Base-by-base conservation (phyloP, 2,797 vertebrate genomes). In the Rhinogobio ventralis region DNA sequence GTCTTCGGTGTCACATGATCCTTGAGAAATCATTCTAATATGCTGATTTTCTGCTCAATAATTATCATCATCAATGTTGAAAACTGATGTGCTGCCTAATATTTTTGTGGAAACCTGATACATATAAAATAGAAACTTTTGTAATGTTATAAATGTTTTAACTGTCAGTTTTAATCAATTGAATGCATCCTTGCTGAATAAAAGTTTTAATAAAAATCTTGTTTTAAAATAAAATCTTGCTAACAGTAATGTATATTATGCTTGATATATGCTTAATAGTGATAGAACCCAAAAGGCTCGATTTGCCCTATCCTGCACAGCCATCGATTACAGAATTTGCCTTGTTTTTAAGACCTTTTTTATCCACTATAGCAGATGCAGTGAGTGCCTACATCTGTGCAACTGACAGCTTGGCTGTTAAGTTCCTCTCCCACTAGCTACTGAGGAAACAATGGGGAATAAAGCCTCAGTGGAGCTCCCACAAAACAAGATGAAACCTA, bases 291-390 rank as follows among this genome's bases (percentile, higher is more conserved):
- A n/a, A 11, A 71, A 15, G 11, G 11, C 39, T 71, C 67, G 2
- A 42, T 39, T 69, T 6, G 39, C 11, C 36, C 39, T 7, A 45
- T n/a, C 5, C 2, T 4, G 33, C 33, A 36, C 30, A 51, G 45
- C 46, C 9, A 53, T 68, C 36, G 8, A 80, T 80, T 36, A 23
- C 14, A 36, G 7, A 79, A 80, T 67, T 33, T 68, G 13, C 7
- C n/a, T 80, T 68, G 8, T 53, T 80, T 78, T 68, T 79, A n/a
- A 68, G 20, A 66, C 46, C 64, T 42, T 79, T 68, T 82, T 74
- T 62, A 49, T 62, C 28, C 1, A 62, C 55, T 64, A 36, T 4
- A 51, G 42, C 42, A 49, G 25, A 55, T 30, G 28, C 23, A 28
- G 20, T 64, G 68, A 62, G 45, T 36, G 13, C 17, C 14, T 30